Conservation (phyloP, 2,888 invertebrate species). For the Epinotia bilunana region DNA sequence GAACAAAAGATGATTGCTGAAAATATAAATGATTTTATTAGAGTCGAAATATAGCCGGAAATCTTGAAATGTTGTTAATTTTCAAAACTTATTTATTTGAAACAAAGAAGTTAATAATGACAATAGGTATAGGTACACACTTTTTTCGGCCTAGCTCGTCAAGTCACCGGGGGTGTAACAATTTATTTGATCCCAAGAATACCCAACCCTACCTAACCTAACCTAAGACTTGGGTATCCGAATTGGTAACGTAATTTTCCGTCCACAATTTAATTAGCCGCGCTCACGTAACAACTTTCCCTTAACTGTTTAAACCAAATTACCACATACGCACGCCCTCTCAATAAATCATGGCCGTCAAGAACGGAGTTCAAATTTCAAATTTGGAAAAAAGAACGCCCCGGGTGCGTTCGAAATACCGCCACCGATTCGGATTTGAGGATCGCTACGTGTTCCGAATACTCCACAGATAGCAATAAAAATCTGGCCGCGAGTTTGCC, state of each 20-base stretch:
- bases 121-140: too few species aligned
- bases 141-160: too few species aligned
- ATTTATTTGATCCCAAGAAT: too few species aligned
- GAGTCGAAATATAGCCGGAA: too few species aligned
- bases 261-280: background rate
- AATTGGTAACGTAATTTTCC: too few species aligned
- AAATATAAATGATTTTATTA: background rate
- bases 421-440: constrained; percentile 54
- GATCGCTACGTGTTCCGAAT: constrained; percentile 59
- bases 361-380: constrained; percentile 50
- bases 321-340: constrained; percentile 48
- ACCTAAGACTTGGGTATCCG: too few species aligned
- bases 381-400: constrained; percentile 55
- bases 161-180: too few species aligned
- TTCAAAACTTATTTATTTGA: too few species aligned
- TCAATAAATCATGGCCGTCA: constrained; percentile 43
- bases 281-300: constrained; percentile 11
- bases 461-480: constrained; percentile 48
- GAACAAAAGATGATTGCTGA: background rate
- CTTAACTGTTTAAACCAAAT: constrained; percentile 47
- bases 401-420: constrained; percentile 57
- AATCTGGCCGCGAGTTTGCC: constrained; percentile 46
- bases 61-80: too few species aligned
- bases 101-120: too few species aligned
- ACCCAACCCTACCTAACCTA: too few species aligned